Base-by-base conservation (phyloP, 2,888 invertebrate species). In the Teleogryllus oceanicus region DNA sequence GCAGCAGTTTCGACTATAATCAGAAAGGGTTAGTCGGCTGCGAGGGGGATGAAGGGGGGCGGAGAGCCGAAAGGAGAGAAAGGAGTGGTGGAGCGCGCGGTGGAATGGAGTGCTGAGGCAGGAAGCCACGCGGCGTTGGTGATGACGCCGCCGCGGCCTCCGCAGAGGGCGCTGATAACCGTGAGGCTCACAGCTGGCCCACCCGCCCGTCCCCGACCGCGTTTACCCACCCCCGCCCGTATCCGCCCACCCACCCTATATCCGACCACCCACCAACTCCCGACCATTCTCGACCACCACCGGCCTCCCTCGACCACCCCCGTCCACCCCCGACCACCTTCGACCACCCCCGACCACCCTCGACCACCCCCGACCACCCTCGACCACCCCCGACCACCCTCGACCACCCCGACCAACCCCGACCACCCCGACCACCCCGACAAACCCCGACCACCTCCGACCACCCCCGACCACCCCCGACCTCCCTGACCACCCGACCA, bases 211-310 rank as follows among this genome's bases (percentile, higher is more conserved):
- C 37, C 37, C 8, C 37, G 37, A 8, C 37, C 8, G 37, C 37
- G 0, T 5, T 5, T 5, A 0, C 37, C 37, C 1, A 0, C 37
- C 37, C 8, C 8, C 5, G 10, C 5, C 37, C 37, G 0, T 5
- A 1, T 37, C 37, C n/a, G 16, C n/a, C 16, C n/a, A n/a, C 62
- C 10, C n/a, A 18, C 62, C 5, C 37, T 2, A 2, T 62, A 11
- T 11, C 11, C 16, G 51, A 11, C 11, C 51, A 16, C 12, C 16
- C 2, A 11, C 51, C 11, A 1, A 11, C 11, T 1, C 21, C 21
- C 21, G 21, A 1, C 21, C 21, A 21, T 1, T 21, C 21, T 21
- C n/a, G 21, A 21, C 21, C 21, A 21, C 1, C 21, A 1, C 21
- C 21, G 21, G 1, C 21, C 21, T 1, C 21, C 21, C 21, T 1